Conservation (phyloP, 2,113 vertebrate genomes). For the Upupa epops region DNA sequence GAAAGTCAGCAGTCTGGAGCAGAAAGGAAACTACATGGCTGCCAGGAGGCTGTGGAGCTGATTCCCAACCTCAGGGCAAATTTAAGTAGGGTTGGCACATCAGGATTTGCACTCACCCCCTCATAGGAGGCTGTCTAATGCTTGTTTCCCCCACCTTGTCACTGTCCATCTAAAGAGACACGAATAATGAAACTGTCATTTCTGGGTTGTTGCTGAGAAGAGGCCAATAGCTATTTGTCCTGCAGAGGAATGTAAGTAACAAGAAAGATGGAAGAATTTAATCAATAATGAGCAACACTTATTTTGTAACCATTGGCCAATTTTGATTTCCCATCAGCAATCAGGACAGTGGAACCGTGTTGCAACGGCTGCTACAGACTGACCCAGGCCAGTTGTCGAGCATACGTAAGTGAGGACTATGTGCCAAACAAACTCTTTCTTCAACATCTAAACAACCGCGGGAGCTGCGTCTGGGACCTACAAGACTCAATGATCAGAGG, state of each 20-base stretch:
- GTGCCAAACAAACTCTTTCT: neutral
- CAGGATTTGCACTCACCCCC: neutral
- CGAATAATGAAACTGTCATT: neutral
- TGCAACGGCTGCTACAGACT: neutral
- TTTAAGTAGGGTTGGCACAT: neutral
- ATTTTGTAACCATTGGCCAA: neutral
- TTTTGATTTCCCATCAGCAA: neutral
- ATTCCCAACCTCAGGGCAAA: neutral
- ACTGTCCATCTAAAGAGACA: neutral
- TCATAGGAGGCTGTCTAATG: neutral
- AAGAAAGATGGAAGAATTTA: neutral
- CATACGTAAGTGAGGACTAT: neutral
- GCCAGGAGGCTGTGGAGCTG: neutral
- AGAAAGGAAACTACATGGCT: rapidly evolving
- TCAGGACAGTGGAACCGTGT: neutral
- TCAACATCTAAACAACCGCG: neutral
- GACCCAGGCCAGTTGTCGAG: neutral
- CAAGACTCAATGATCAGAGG: rapidly evolving
- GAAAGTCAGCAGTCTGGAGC: neutral
- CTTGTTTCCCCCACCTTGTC: neutral
- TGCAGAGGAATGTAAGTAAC: neutral
- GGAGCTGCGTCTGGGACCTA: neutral
- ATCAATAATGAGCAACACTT: neutral
- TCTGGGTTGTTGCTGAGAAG: neutral
- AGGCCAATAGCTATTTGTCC: neutral